Evolutionary conservation across 2,113 vertebrate genomes (phyloP).

Genomic region (Apodemus sylvaticus): DNA sequence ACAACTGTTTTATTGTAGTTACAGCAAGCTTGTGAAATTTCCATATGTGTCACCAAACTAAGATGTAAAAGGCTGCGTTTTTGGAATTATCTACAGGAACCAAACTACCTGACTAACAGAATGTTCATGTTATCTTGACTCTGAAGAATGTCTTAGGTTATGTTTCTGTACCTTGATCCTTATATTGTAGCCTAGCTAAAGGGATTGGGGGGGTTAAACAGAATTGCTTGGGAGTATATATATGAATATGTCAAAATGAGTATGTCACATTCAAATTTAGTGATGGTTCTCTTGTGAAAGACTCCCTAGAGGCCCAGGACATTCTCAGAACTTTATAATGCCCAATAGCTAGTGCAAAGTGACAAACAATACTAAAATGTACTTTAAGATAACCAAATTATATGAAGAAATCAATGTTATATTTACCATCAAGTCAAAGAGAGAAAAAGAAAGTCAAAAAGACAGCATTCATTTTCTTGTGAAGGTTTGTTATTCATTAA

Average conservation of each 20-base stretch:
- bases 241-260: neutral
- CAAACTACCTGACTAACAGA: too few relatives aligned
- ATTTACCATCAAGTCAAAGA: neutral
- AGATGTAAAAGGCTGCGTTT: too few relatives aligned
- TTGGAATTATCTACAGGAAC: too few relatives aligned
- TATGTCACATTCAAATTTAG: slow-evolving; percentile 37
- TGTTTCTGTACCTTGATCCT: too few relatives aligned
- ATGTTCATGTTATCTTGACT: too few relatives aligned
- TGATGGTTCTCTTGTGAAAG: neutral
- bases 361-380: neutral
- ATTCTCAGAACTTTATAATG: neutral
- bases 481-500: neutral
- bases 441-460: neutral
- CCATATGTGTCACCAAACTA: too few relatives aligned
- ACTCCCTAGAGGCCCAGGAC: rapidly evolving
- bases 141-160: too few relatives aligned
- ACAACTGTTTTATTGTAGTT: too few relatives aligned
- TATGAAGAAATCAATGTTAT: neutral
- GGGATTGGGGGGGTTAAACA: too few relatives aligned
- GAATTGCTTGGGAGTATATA: neutral
- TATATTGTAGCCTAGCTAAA: too few relatives aligned
- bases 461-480: neutral
- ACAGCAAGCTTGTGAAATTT: too few relatives aligned
- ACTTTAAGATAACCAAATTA: neutral
- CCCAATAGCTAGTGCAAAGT: neutral